Evolutionary conservation across 2,113 vertebrate species (phyloP).

Genomic region (Macquaria australasica): DNA sequence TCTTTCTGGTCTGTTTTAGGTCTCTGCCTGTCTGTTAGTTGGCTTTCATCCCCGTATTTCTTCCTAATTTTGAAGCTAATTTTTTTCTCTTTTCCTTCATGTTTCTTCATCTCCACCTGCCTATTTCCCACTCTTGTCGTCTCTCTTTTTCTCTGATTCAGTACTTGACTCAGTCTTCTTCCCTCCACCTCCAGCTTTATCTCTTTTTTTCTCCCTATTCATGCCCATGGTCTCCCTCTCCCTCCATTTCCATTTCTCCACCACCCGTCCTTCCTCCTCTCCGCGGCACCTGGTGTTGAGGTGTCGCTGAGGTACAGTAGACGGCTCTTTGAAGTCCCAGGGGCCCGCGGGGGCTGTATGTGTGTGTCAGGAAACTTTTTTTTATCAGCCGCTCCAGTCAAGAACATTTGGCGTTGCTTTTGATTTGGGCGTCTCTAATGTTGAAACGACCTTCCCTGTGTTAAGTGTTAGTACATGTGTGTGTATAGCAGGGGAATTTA

Average conservation of each 20-base stretch:
- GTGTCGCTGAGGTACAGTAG: conserved; percentile 77
- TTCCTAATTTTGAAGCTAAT: conserved; percentile 17
- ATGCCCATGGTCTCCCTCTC: not conserved
- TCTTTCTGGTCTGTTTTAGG: conserved; percentile 33
- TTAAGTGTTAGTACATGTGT: conserved; percentile 2
- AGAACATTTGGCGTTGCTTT: conserved; percentile 59
- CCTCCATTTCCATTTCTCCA: conserved; percentile 35
- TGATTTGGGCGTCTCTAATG: conserved; percentile 50
- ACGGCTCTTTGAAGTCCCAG: conserved; percentile 80
- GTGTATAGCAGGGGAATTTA: conserved; percentile 25
- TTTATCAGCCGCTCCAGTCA: conserved; percentile 53
- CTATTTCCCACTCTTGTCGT: not conserved
- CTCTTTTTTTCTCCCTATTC: conserved; percentile 1
- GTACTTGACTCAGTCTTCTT: not conserved
- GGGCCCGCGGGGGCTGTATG: conserved; percentile 44
- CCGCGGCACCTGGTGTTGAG: conserved; percentile 73
- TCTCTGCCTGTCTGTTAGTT: conserved; percentile 33
- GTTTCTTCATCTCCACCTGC: not conserved
- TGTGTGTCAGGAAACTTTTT: conserved; percentile 54
- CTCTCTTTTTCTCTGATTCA: not conserved
- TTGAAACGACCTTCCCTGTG: conserved; percentile 35
- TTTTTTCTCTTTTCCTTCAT: not conserved
- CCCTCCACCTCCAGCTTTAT: not conserved
- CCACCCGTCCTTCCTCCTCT: conserved; percentile 42
- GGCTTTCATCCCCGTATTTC: conserved; percentile 22